Evolutionary conservation across 2,113 vertebrate species (phyloP).

Genomic region (Macrotus californicus): DNA sequence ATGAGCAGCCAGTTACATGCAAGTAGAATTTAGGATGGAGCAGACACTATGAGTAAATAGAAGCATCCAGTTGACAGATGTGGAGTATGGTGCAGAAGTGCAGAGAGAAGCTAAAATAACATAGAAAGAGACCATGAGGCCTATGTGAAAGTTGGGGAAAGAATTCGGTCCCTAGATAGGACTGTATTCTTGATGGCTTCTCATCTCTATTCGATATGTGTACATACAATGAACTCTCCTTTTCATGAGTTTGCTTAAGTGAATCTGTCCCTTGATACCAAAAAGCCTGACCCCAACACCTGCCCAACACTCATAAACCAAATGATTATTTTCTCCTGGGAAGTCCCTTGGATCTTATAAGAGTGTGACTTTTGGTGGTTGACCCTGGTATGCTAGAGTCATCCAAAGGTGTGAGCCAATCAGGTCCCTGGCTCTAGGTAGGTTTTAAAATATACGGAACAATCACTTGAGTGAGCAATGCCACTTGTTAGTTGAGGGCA

Average conservation of each 20-base stretch:
- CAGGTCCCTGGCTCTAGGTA: neutral
- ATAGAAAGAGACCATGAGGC: neutral
- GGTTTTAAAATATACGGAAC: neutral
- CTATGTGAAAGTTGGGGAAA: neutral
- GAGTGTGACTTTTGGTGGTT: neutral
- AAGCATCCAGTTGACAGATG: neutral
- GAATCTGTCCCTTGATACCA: neutral
- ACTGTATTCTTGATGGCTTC: neutral
- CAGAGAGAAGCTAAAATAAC: neutral
- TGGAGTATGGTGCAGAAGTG: neutral
- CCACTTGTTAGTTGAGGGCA: neutral
- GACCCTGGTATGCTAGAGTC: neutral
- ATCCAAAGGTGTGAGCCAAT: neutral
- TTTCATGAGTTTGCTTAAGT: neutral
- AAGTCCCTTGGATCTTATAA: neutral
- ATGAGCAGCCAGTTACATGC: neutral
- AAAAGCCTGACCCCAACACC: neutral
- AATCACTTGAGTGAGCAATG: neutral
- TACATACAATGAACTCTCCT: neutral
- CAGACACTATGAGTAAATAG: neutral
- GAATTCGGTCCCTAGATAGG: neutral
- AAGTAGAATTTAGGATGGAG: neutral
- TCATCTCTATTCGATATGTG: neutral
- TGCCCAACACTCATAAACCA: neutral
- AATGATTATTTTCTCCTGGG: neutral